Evolutionary conservation across 2,113 vertebrate genomes (phyloP).

Genomic region (Haliaeetus leucogaster): DNA sequence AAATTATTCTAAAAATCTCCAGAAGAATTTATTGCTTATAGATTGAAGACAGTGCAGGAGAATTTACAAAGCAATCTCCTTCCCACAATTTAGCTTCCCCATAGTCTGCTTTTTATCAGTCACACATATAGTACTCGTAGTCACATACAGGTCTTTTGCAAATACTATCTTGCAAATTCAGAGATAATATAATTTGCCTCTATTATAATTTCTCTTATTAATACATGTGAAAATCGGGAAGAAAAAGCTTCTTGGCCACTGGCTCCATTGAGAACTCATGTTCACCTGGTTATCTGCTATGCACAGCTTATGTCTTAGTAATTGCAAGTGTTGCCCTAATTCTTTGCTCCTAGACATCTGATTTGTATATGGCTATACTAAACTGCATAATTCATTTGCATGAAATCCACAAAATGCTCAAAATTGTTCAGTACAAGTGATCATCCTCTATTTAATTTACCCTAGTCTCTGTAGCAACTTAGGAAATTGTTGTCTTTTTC

Average conservation of each 20-base stretch:
- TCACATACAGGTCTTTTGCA: neutral
- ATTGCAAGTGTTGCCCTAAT: neutral
- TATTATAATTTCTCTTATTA: neutral
- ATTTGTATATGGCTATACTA: neutral
- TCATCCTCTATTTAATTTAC: neutral
- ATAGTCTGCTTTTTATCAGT: neutral
- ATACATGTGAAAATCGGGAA: neutral
- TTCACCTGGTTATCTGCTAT: neutral
- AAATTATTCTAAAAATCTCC: neutral
- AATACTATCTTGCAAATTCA: neutral
- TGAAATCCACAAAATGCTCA: neutral
- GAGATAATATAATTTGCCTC: neutral
- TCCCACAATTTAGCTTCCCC: neutral
- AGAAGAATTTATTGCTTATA: neutral
- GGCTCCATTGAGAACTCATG: neutral
- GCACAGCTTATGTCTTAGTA: neutral
- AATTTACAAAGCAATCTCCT: neutral
- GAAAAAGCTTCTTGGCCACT: neutral
- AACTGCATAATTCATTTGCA: neutral
- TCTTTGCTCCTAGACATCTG: neutral
- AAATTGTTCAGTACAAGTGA: neutral
- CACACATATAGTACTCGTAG: neutral
- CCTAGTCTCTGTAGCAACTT: neutral
- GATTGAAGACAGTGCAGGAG: neutral
- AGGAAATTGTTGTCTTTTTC: neutral